Evolutionary conservation across 2,113 vertebrate genomes (phyloP), one percentile per base, ranked within the genome.

Genomic region (Brienomyrus brachyistius): DNA sequence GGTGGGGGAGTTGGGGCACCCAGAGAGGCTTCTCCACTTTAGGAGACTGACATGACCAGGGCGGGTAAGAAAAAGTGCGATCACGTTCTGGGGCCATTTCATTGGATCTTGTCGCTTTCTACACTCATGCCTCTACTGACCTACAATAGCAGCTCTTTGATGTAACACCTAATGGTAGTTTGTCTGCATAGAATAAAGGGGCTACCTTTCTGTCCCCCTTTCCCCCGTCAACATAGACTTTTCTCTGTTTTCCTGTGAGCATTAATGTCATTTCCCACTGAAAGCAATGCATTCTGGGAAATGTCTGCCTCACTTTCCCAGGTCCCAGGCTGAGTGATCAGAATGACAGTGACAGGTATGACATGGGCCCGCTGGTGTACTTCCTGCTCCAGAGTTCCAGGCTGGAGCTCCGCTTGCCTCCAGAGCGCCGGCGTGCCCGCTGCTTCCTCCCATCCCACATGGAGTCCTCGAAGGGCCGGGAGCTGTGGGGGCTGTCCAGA

Each of bases 311-410:
- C 47, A 83, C 90, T 47, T 70, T 83, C 86, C 77, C 54, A n/a
- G 88, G 31, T 87, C n/a, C 70, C 90, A 90, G 93, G 92, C 92
- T 90, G 91, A 93, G 93, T 94, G 93, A 93, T 94, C 94, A 96
- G 92, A 96, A 96, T 92, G 96, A 96, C 93, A 96, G 95, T 90
- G 96, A 96, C 94, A 96, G 92, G 90, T 96, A 96, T 92, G 96
- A 96, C 96, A 96, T 96, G 93, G 96, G 96, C 91, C 95, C 95
- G 93, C 96, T 96, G 91, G 94, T 96, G 94, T 96, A 96, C 92
- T 96, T 96, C 89, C 96, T 94, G 92, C 95, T 95, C 96, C 96
- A 96, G 82, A 96, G 94, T 92, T 96, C 96, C 88, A 96, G 93
- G 93, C 96, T 96, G 84, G 95, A 94, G 23, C 95, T 96, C 91